Base-by-base conservation (phyloP, 2,113 vertebrate species). In the Labrus mixtus region DNA sequence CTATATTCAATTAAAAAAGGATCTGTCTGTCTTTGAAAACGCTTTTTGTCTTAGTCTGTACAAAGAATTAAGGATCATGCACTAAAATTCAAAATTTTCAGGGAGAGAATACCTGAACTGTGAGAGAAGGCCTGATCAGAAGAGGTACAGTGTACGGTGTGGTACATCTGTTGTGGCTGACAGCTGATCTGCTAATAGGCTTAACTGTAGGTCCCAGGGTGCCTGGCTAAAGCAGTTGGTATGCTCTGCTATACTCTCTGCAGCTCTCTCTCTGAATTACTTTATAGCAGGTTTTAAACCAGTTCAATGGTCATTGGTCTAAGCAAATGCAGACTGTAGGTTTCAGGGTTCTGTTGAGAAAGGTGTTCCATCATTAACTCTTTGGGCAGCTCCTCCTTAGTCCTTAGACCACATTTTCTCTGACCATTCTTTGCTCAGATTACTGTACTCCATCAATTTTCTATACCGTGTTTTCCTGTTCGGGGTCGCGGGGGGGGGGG, bases 171-270 rank as follows among this genome's bases (percentile, higher is more conserved):
- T 56, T 73, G 58, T 72, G 65, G 68, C 64, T 84, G 81, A 87
- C 78, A 81, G 78, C 71, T 93, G 88, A 94, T 89, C 89, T 86
- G 80, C 85, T 93, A 91, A 94, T 83, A 48, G 86, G 91, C 85
- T 93, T 94, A 92, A 64, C 81, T 59, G 62, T 4, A 71, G 33
- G 16, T 78, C 81, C 68, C 88, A 89, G 84, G 78, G 84, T 81
- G 84, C 76, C 72, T 45, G 73, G 79, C 80, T 89, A 79, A 80
- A 81, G 72, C 74, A 54, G 69, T 61, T 79, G 68, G 69, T 81
- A 76, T 36, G 67, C 45, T 72, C 54, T 56, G 66, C 51, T 61
- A 20, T 56, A 71, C 84, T 83, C 61, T 73, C 83, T 50, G 65
- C 73, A 53, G 37, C 77, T 76, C 77, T 76, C 79, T 36, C 83